Percentiles rank a stretch among this genome's conserved stretches.
Conservation (phyloP, 2,113 vertebrate species). For the Daboia siamensis region DNA sequence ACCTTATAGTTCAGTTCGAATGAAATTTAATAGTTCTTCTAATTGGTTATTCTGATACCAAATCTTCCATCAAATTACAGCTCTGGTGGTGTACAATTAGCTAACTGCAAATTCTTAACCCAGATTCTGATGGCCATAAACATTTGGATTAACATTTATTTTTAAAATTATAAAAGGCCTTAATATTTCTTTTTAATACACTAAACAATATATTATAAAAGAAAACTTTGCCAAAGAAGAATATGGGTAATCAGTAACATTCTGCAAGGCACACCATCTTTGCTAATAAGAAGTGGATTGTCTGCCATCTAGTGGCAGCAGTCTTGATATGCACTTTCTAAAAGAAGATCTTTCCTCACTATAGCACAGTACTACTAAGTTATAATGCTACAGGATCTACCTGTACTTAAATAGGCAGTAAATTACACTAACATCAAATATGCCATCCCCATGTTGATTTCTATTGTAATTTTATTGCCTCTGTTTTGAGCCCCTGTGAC, state of each 20-base stretch:
- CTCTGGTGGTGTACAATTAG: neutral
- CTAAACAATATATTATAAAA: neutral
- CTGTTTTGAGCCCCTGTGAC: neutral
- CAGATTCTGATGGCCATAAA: constrained; percentile 12
- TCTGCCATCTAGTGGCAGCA: constrained; percentile 62
- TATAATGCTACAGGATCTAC: neutral
- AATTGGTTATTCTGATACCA: neutral
- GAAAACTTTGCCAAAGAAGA: neutral
- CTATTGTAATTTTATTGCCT: neutral
- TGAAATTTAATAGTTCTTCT: neutral
- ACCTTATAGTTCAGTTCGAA: neutral
- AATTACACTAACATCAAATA: neutral
- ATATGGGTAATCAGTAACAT: neutral
- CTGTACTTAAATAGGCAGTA: neutral
- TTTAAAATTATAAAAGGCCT: constrained; percentile 1
- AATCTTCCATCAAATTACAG: neutral
- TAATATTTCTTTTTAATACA: neutral
- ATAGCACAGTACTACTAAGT: neutral
- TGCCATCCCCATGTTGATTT: neutral
- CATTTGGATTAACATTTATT: neutral
- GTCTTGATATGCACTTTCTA: neutral
- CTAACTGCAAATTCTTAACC: neutral
- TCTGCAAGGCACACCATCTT: neutral
- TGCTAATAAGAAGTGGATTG: neutral
- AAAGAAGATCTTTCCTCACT: neutral